phyloP scores from a whole-genome alignment of 2,888 invertebrate species.

The Patella ulyssiponensis region DNA sequence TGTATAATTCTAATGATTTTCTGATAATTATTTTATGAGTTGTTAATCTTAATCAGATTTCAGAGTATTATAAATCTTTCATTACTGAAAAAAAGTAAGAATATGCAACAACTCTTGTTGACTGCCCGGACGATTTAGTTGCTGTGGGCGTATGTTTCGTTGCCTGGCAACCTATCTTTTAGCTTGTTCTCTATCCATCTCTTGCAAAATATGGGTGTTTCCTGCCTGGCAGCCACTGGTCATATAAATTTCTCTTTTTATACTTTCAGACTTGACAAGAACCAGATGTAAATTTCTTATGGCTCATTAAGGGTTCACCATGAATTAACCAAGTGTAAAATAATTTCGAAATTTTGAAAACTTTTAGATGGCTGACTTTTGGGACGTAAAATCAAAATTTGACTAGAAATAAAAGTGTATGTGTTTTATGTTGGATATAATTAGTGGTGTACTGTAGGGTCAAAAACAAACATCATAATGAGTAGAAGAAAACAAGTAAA shows the following conservation, averaged over 20 bases:
- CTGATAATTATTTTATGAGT: no score
- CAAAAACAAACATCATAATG: slow-evolving; percentile 51
- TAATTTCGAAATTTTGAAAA: background rate
- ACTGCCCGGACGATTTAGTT: no score
- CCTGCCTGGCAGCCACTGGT: background rate
- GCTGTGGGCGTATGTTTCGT: no score
- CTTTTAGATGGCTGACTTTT: background rate
- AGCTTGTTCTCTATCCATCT: no score
- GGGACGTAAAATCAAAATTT: background rate
- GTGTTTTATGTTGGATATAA: no score
- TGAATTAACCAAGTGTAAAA: background rate
- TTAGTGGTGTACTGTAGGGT: background rate
- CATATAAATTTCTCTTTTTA: background rate
- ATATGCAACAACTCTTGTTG: no score
- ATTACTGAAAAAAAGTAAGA: no score
- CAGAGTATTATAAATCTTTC: no score
- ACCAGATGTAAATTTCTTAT: background rate
- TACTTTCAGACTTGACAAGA: background rate
- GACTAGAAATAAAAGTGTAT: no score
- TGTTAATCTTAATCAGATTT: no score
- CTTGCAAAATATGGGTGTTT: background rate
- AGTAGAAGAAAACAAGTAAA: slow-evolving; percentile 69
- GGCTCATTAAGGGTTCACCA: background rate
- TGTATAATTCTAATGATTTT: no score
- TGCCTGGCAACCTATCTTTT: no score